phyloP scores from a whole-genome alignment of 2,113 vertebrate species.

The Alosa alosa region DNA sequence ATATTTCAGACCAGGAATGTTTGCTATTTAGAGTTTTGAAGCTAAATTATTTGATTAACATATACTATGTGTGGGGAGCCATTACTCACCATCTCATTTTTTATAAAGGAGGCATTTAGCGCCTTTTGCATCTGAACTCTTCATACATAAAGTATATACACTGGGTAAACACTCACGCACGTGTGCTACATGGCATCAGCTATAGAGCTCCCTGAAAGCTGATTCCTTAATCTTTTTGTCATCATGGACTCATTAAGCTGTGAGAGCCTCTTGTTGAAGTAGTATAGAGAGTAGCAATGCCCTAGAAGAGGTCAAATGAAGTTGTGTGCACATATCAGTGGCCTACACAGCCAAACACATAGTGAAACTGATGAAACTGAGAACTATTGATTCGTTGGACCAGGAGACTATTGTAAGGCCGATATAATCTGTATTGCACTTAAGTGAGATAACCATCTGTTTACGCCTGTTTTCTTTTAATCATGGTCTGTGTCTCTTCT shows the following conservation, averaged over 20 bases:
- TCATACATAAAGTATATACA: too few species aligned
- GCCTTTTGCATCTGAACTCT: too few species aligned
- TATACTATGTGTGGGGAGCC: too few species aligned
- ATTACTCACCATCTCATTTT: too few species aligned
- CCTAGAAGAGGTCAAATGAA: background rate
- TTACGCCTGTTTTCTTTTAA: background rate
- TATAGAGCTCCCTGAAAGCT: too few species aligned
- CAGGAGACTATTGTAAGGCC: background rate
- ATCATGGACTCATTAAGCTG: background rate
- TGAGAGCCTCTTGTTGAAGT: background rate
- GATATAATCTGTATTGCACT: background rate
- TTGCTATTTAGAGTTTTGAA: too few species aligned
- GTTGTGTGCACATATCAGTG: background rate
- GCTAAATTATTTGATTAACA: too few species aligned
- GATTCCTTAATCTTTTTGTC: background rate
- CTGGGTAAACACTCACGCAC: background rate
- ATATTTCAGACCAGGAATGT: too few species aligned
- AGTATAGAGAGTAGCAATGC: background rate
- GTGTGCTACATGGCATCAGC: background rate
- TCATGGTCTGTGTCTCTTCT: constrained; percentile 59
- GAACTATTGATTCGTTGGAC: background rate
- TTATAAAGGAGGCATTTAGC: too few species aligned
- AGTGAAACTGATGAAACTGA: background rate
- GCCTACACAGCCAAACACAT: background rate
- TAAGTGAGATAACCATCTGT: background rate